phyloP scores from a whole-genome alignment of 2,113 vertebrate species.

The Rana temporaria region DNA sequence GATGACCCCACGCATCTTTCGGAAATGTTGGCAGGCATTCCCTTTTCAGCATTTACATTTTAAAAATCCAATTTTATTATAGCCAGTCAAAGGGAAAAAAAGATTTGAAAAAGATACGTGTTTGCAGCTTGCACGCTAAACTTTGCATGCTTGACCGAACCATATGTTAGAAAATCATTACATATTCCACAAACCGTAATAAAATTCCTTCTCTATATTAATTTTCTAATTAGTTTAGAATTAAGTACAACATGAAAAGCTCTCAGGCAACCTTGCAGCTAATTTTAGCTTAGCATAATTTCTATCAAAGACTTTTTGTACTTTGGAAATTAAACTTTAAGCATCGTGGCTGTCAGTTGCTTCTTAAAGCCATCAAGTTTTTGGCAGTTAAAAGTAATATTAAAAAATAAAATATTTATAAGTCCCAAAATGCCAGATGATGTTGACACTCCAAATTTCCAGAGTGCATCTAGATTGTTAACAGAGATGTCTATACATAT shows the following conservation, averaged over 20 bases:
- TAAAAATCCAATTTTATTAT: neutral
- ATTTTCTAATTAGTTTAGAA: constrained; percentile 54
- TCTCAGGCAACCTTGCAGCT: constrained; percentile 35
- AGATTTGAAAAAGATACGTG: neutral
- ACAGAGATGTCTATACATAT: too few species aligned
- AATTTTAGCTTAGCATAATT: neutral
- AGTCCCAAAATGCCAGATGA: too few species aligned
- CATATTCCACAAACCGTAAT: neutral
- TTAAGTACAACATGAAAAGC: constrained; percentile 1
- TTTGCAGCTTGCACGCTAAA: neutral
- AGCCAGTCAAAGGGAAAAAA: neutral
- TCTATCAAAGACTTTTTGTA: constrained; percentile 25
- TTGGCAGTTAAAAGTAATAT: neutral
- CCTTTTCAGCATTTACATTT: too few species aligned
- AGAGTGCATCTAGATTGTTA: too few species aligned
- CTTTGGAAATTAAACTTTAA: neutral
- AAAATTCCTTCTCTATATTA: constrained; percentile 24
- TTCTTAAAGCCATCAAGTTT: neutral
- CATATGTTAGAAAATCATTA: constrained; percentile 8
- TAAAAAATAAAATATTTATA: too few species aligned
- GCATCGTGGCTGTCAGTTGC: neutral
- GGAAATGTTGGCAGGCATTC: too few species aligned
- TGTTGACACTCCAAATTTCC: too few species aligned
- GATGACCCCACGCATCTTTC: too few species aligned
- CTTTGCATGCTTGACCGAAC: constrained; percentile 5